Percentiles rank a stretch among this genome's conserved stretches.
Evolutionary conservation across 2,113 vertebrate genomes (phyloP).

Genomic region (Crotalus viridis): DNA sequence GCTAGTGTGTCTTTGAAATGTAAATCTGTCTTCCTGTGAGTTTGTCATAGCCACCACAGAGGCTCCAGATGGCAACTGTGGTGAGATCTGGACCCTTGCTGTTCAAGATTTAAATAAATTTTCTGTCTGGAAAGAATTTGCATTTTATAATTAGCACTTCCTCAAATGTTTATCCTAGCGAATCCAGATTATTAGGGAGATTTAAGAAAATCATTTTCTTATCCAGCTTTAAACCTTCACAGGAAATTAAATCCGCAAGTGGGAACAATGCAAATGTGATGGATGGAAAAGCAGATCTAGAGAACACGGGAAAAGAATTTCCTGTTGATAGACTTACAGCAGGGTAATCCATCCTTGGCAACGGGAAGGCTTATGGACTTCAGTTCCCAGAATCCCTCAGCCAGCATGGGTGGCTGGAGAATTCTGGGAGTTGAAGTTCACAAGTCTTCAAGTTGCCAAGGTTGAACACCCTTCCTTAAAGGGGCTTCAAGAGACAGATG

Average conservation of each 20-base stretch:
- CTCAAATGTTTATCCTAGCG: background rate
- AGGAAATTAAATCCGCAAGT: background rate
- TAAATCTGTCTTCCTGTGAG: background rate
- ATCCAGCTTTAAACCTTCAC: background rate
- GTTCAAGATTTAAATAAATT: background rate
- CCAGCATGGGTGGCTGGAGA: background rate
- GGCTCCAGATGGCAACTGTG: background rate
- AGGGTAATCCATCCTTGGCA: background rate
- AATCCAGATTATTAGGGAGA: background rate
- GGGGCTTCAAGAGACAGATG: background rate
- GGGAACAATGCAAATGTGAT: background rate
- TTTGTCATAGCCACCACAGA: background rate
- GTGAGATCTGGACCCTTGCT: background rate
- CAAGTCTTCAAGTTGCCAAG: background rate
- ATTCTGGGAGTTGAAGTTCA: background rate
- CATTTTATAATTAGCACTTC: background rate
- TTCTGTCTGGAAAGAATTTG: constrained; percentile 8
- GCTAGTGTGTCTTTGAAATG: background rate
- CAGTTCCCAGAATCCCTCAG: background rate
- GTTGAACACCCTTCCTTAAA: background rate
- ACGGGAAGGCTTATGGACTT: background rate
- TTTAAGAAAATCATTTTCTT: background rate
- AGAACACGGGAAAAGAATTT: background rate
- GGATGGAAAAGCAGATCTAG: background rate
- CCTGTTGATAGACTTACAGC: background rate